A percentile compares a stretch with the other conserved stretches of the same genome.
phyloP scores from a whole-genome alignment of 2,113 vertebrate species.

The Platysteira castanea region DNA sequence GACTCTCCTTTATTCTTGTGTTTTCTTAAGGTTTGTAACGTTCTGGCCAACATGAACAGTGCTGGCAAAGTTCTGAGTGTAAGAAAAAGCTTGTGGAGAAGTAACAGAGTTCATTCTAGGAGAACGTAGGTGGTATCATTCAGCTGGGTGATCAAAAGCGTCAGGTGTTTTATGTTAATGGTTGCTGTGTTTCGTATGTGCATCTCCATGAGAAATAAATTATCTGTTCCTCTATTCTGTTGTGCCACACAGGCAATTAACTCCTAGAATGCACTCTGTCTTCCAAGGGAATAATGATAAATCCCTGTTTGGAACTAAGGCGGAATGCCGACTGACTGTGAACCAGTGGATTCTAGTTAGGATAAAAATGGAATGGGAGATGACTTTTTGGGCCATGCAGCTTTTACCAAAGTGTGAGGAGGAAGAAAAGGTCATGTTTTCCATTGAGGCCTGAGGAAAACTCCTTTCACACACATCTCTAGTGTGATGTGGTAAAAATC shows the following conservation, averaged over 20 bases:
- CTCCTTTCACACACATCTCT: not conserved
- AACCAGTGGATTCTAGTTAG: not conserved
- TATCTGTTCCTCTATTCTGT: not conserved
- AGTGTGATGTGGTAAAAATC: not conserved
- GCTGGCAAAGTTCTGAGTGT: constrained; percentile 71
- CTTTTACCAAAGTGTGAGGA: not conserved
- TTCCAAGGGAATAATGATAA: not conserved
- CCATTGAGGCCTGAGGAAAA: constrained; percentile 14
- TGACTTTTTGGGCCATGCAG: not conserved
- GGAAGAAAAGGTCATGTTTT: not conserved
- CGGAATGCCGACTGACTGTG: not conserved
- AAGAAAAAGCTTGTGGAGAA: constrained; percentile 18
- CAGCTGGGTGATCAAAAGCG: not conserved
- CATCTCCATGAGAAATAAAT: not conserved
- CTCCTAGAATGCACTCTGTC: constrained; percentile 44
- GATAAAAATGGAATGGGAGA: constrained; percentile 5
- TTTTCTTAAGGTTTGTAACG: not conserved
- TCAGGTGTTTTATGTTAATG: not conserved
- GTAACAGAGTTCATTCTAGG: constrained; percentile 56
- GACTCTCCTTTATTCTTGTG: constrained; percentile 55
- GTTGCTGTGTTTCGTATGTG: not conserved
- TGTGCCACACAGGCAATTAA: not conserved
- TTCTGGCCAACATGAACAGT: constrained; percentile 79
- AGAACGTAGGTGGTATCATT: not conserved
- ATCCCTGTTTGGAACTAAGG: not conserved